Evolutionary conservation across 2,888 invertebrate species (phyloP), one percentile per base, ranked within the genome.

Genomic region (Rhamphomyia laevipes): DNA sequence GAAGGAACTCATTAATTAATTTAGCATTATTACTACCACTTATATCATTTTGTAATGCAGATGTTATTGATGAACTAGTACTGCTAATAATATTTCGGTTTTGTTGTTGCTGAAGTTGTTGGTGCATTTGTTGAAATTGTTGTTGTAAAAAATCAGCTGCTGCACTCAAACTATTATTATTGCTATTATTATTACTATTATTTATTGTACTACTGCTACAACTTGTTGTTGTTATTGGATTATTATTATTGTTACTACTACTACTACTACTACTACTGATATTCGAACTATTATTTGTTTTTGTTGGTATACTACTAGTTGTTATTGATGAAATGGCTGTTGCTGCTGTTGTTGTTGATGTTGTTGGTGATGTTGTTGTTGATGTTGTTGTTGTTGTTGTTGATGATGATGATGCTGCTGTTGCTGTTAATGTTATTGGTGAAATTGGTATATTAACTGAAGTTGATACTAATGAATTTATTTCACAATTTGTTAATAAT

Each of bases 31-130:
- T 62, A 37, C 54, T 62, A 45, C 55, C 61, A 53, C 45, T 55
- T 21, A 50, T 46, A 51, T 55, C 54, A 46, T 53, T 51, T 33
- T 43, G 46, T 30, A 18, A 13, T 18, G 58, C 55, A 5, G 61
- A 59, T 31, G 63, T 60, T 43, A 68, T 54, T 41, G 68, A 66
- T 44, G 67, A 66, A 66, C 64, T 66, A 66, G 64, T 66, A 60
- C 64, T 60, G 54, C 55, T 55, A 51, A 53, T 49, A 53, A 54
- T 55, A 16, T n/a, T 27, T 30, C 13, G 27, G 9, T 46, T 10
- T 46, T 27, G 42, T 27, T 41, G 54, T 43, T 46, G 45, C 30
- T 42, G 41, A 35, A 43, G 43, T 46, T n/a, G 55, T 48, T 42
- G 51, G 13, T 55, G 55, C 53, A 55, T 53, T 46, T 55, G 51